Evolutionary conservation across 2,113 vertebrate species (phyloP).

Genomic region (Rhipidura dahli): DNA sequence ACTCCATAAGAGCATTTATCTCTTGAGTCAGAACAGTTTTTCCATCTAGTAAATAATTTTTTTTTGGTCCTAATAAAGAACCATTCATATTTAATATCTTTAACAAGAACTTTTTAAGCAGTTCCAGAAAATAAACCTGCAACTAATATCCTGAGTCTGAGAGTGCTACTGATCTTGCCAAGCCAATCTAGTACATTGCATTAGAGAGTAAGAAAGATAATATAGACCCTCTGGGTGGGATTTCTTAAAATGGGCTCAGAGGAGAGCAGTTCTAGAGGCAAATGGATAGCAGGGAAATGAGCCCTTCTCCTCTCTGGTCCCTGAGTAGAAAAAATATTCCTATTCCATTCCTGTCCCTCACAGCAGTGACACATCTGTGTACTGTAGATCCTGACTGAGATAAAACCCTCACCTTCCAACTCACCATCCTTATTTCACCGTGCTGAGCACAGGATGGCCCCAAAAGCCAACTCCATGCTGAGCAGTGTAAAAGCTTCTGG

Average conservation of each 20-base stretch:
- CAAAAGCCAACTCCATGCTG: background rate
- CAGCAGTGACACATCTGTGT: background rate
- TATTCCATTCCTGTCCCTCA: background rate
- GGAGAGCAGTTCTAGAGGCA: background rate
- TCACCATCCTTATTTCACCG: background rate
- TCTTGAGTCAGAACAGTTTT: constrained; percentile 5
- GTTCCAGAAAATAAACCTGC: constrained; percentile 48
- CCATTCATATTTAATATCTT: constrained; percentile 6
- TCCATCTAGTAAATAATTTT: constrained; percentile 16
- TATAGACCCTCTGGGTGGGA: background rate
- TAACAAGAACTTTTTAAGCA: background rate
- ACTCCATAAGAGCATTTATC: background rate
- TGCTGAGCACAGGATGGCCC: background rate
- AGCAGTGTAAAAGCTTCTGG: background rate
- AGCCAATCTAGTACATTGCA: background rate
- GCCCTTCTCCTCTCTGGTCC: background rate
- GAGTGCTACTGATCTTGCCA: background rate
- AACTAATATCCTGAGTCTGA: constrained; percentile 10
- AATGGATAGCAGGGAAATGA: background rate
- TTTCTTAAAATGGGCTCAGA: background rate
- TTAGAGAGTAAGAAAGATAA: background rate
- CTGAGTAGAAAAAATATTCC: background rate
- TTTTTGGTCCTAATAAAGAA: constrained; percentile 3
- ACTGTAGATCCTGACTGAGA: background rate
- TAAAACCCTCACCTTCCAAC: background rate